These are phyloP conservation scores for Proctacanthus coquilletti DNA, from an alignment of 1,140 invertebrate genomes.

Conservation along the genomic window DNA sequence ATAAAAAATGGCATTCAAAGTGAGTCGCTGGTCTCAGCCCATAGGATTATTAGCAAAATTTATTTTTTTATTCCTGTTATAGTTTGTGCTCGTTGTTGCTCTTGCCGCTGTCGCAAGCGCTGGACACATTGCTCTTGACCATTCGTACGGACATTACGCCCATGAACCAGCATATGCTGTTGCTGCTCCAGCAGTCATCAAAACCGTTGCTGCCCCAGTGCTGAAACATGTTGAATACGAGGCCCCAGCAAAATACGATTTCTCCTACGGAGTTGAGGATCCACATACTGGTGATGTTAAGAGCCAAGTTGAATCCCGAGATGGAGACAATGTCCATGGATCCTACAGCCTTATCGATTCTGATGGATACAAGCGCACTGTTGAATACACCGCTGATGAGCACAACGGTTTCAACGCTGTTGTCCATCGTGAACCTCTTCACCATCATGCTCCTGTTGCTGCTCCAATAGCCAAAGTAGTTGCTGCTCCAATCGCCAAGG, in stretches of 20 bases:
- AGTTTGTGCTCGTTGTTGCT: conserved; percentile 8
- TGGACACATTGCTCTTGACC: no score
- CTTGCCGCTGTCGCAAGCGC: conserved; percentile 9
- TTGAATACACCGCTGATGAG: conserved; percentile 19
- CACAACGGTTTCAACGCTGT: conserved; percentile 19
- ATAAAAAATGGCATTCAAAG: no score
- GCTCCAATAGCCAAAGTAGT: no score
- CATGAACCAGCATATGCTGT: no score
- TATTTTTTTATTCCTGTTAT: neutral
- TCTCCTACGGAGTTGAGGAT: conserved; percentile 41
- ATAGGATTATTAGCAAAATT: no score
- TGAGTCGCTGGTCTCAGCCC: no score
- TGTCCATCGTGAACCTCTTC: conserved; percentile 18
- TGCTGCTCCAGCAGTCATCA: conserved; percentile 10
- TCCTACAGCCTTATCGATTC: conserved; percentile 34
- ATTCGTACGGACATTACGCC: no score
- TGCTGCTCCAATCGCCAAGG: neutral
- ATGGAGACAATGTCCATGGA: conserved; percentile 33
- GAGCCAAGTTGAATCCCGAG: conserved; percentile 37
- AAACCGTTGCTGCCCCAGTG: conserved; percentile 8
- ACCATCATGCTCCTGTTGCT: conserved; percentile 17
- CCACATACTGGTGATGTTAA: conserved; percentile 43
- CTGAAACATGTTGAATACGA: conserved; percentile 3
- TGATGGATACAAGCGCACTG: conserved; percentile 24
- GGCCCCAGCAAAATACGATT: conserved; percentile 36